Conservation (phyloP, 2,888 invertebrate genomes). For the Napeogenes inachia region DNA sequence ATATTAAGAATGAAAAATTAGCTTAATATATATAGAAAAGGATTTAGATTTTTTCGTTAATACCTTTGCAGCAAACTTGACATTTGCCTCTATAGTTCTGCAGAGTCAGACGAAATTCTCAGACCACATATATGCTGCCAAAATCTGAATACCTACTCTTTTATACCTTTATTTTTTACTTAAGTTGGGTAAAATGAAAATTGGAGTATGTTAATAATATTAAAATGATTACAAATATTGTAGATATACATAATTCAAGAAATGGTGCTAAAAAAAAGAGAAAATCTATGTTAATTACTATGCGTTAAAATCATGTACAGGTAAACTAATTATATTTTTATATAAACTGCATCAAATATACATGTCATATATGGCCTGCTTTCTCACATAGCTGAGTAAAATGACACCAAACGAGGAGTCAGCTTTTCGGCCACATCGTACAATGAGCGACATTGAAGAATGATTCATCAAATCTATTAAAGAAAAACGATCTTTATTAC, state of each 20-base stretch:
- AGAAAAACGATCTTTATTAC: slow-evolving; percentile 19
- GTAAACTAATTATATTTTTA: slow-evolving; percentile 1
- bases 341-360: slow-evolving; percentile 1
- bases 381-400: slow-evolving; percentile 47
- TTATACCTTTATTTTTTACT: not conserved
- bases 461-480: not conserved
- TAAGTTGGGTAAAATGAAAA: too few relatives aligned
- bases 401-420: slow-evolving; percentile 50
- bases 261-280: too few relatives aligned
- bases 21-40: not conserved
- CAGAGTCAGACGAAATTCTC: slow-evolving; percentile 9
- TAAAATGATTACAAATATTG: not conserved
- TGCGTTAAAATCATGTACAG: too few relatives aligned
- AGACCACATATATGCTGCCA: slow-evolving; percentile 17
- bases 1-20: too few relatives aligned
- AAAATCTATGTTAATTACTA: too few relatives aligned
- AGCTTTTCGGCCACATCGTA: slow-evolving; percentile 38
- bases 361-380: slow-evolving; percentile 32
- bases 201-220: not conserved
- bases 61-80: slow-evolving; percentile 21
- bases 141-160: slow-evolving; percentile 15
- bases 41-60: not conserved
- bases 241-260: not conserved
- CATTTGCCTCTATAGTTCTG: slow-evolving; percentile 19
- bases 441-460: slow-evolving; percentile 9